Percentiles rank a stretch among this genome's conserved stretches.
Conservation (phyloP, 2,113 vertebrate genomes). For the Rhipidura dahli region DNA sequence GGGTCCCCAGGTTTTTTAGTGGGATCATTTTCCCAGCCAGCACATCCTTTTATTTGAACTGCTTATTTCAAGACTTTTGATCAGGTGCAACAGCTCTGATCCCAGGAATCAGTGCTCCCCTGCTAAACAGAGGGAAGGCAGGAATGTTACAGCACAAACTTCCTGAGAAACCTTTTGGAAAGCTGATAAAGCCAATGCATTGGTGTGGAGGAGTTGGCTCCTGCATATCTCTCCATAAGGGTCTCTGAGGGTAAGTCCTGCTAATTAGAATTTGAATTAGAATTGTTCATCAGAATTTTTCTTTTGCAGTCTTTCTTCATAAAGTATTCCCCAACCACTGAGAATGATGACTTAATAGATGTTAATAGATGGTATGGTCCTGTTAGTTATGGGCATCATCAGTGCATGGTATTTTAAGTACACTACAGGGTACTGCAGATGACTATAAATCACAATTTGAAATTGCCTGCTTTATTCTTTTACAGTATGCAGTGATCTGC, state of each 20-base stretch:
- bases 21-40: neutral
- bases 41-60: neutral
- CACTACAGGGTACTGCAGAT: neutral
- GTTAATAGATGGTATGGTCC: neutral
- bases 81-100: neutral
- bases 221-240: neutral
- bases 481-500: neutral
- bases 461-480: neutral
- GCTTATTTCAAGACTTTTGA: neutral
- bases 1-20: neutral
- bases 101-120: neutral
- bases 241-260: neutral
- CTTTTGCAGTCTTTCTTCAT: neutral
- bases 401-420: neutral
- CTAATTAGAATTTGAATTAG: neutral
- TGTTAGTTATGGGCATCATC: neutral
- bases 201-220: neutral
- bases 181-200: neutral
- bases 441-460: neutral
- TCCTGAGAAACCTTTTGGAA: neutral
- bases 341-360: neutral
- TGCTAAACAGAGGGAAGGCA: neutral
- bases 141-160: neutral
- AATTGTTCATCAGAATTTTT: neutral
- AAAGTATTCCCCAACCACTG: neutral